These are phyloP conservation scores for Lates calcarifer DNA, from an alignment of 2,113 vertebrate genomes.

Conservation along the genomic window DNA sequence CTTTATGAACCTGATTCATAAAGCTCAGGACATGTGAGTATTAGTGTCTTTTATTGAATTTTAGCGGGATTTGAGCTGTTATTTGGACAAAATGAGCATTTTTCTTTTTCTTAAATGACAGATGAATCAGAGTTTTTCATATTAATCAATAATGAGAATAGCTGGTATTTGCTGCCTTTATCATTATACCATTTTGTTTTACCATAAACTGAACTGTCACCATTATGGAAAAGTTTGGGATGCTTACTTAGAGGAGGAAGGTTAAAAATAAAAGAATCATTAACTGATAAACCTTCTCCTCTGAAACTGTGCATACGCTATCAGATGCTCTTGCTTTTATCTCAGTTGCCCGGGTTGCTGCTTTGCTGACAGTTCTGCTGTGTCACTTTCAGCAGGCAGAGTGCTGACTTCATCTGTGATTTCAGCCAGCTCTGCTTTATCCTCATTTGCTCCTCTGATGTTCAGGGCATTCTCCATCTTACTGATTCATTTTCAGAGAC, in stretches of 20 bases:
- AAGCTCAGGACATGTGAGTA: too few relatives aligned
- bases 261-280: slow-evolving; percentile 29
- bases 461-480: slow-evolving; percentile 16
- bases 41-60: too few relatives aligned
- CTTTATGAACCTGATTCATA: too few relatives aligned
- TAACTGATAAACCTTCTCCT: slow-evolving; percentile 44
- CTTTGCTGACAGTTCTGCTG: slow-evolving; percentile 49
- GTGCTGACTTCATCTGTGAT: slow-evolving; percentile 45
- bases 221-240: not conserved
- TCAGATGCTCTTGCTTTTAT: slow-evolving; percentile 47
- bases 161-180: not conserved
- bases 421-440: slow-evolving; percentile 26
- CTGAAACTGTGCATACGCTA: slow-evolving; percentile 12
- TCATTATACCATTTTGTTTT: not conserved
- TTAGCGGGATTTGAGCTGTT: too few relatives aligned
- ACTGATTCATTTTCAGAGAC: slow-evolving; percentile 37
- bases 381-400: slow-evolving; percentile 44
- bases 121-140: too few relatives aligned
- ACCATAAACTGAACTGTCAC: not conserved
- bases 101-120: too few relatives aligned
- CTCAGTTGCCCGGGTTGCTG: not conserved
- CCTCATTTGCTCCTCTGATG: slow-evolving; percentile 35
- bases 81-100: too few relatives aligned
- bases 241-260: slow-evolving; percentile 13
- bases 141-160: not conserved